These are phyloP conservation scores for Piscicola geometra DNA, from an alignment of 2,888 invertebrate genomes.

Conservation along the genomic window DNA sequence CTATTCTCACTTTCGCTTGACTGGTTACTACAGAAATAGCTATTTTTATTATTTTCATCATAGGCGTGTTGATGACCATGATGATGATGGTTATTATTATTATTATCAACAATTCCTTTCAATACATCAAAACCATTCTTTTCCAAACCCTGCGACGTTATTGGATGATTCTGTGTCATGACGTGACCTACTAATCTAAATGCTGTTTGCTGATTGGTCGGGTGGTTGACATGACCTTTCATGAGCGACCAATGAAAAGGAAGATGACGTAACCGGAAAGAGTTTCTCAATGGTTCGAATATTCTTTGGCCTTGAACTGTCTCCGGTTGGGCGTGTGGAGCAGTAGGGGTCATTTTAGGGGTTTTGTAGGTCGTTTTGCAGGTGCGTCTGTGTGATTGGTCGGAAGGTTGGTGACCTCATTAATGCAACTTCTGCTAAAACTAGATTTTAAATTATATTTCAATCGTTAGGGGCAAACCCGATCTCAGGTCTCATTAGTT, in stretches of 20 bases:
- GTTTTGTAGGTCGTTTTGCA: background rate
- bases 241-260: slow-evolving; percentile 3
- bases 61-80: background rate
- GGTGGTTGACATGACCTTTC: background rate
- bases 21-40: background rate
- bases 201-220: background rate
- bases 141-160: background rate
- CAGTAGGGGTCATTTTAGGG: too few relatives aligned
- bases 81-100: background rate
- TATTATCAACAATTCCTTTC: too few relatives aligned
- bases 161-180: background rate
- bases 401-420: background rate
- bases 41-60: background rate
- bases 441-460: too few relatives aligned
- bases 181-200: background rate
- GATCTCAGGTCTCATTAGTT: too few relatives aligned
- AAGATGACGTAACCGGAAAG: background rate
- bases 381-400: background rate
- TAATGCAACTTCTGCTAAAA: too few relatives aligned
- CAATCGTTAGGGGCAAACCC: too few relatives aligned
- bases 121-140: too few relatives aligned
- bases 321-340: too few relatives aligned
- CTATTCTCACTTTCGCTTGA: background rate
- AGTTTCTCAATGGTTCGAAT: background rate
- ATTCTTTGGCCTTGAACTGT: background rate